phyloP scores from a whole-genome alignment of 2,888 invertebrate genomes.

The Metallyticus violacea region DNA sequence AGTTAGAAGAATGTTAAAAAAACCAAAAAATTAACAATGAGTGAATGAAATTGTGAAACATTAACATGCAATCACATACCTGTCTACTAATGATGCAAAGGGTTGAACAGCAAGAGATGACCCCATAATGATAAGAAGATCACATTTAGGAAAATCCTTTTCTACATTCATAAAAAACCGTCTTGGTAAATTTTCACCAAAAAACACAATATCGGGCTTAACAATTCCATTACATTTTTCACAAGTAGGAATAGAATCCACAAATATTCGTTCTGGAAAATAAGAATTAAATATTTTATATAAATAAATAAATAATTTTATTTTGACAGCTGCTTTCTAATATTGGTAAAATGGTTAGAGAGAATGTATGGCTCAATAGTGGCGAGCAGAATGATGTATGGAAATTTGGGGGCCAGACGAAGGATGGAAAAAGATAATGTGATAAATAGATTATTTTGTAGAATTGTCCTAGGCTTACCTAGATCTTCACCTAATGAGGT shows the following conservation, averaged over 20 bases:
- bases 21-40: too few species aligned
- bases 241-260: conserved; percentile 75
- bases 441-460: too few species aligned
- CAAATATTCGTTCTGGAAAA: conserved; percentile 65
- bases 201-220: conserved; percentile 95
- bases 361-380: too few species aligned
- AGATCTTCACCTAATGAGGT: too few species aligned
- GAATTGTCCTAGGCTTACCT: too few species aligned
- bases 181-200: conserved; percentile 84
- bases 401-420: too few species aligned
- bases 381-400: too few species aligned
- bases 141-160: conserved; percentile 80
- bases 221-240: conserved; percentile 72
- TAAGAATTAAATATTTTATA: background rate
- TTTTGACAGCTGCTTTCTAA: too few species aligned
- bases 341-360: too few species aligned
- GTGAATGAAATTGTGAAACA: background rate
- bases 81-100: conserved; percentile 83
- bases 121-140: conserved; percentile 91
- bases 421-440: too few species aligned
- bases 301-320: too few species aligned
- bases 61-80: conserved; percentile 50
- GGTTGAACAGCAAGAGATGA: conserved; percentile 93
- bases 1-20: too few species aligned
- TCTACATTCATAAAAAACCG: conserved; percentile 68